A percentile compares a stretch with the other conserved stretches of the same genome.
Evolutionary conservation across 2,113 vertebrate genomes (phyloP).

Genomic region (Eurystomus gularis): DNA sequence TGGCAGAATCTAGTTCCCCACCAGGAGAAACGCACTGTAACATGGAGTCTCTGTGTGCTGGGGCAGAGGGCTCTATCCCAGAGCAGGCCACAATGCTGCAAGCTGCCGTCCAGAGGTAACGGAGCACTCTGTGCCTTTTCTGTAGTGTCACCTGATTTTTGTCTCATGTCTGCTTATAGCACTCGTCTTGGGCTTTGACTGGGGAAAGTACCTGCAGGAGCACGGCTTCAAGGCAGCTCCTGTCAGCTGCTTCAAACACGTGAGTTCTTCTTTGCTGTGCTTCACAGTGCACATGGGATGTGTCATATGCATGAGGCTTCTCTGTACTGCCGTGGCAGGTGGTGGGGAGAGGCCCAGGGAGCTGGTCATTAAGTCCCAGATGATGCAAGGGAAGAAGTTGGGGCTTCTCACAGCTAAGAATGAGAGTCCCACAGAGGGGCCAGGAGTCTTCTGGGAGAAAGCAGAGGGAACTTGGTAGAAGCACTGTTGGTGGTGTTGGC

Average conservation of each 20-base stretch:
- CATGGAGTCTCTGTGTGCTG: not conserved
- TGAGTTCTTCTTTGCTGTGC: conserved; percentile 73
- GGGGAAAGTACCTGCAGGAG: conserved; percentile 89
- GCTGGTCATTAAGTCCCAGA: not conserved
- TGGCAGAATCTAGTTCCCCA: not conserved
- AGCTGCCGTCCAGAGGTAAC: not conserved
- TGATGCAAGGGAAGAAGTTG: not conserved
- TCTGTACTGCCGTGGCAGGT: not conserved
- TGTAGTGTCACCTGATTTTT: not conserved
- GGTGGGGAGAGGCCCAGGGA: not conserved
- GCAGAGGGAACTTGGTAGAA: not conserved
- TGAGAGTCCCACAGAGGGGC: not conserved
- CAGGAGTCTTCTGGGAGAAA: not conserved
- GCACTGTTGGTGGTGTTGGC: not conserved
- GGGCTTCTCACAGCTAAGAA: not conserved
- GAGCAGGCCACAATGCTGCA: not conserved
- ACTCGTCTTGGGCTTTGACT: conserved; percentile 83
- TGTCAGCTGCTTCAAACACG: conserved; percentile 93
- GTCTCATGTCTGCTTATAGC: conserved; percentile 46
- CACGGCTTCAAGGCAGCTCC: conserved; percentile 84
- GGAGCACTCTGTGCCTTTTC: not conserved
- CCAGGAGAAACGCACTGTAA: not conserved
- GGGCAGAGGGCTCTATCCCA: not conserved
- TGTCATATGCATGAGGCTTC: rapidly evolving
- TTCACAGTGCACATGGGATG: rapidly evolving